phyloP scores from a whole-genome alignment of 1,140 invertebrate species.

The Gyrodactylus bullatarudis region DNA sequence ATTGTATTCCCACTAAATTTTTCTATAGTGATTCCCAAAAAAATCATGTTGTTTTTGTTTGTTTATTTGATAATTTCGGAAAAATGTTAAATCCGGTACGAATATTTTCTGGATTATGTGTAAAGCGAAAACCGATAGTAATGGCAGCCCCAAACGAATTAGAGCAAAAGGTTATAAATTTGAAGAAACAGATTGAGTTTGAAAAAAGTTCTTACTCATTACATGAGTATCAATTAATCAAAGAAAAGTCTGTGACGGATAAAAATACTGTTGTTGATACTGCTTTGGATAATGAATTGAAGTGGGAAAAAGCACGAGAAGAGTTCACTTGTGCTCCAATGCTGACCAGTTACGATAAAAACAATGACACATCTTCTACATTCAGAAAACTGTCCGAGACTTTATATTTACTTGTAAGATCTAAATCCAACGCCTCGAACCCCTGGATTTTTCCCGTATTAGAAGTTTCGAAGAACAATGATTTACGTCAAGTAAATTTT shows the following conservation, averaged over 20 bases:
- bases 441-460: background rate
- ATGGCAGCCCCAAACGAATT: background rate
- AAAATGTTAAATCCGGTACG: background rate
- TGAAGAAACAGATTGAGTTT: background rate
- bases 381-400: background rate
- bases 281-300: background rate
- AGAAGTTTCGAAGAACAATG: background rate
- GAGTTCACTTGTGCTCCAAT: background rate
- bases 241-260: background rate
- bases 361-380: background rate
- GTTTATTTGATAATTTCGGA: background rate
- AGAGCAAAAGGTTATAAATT: background rate
- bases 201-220: background rate
- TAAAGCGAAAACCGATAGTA: background rate
- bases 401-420: background rate
- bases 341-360: background rate
- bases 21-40: background rate
- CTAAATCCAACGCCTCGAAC: background rate
- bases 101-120: background rate
- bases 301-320: background rate
- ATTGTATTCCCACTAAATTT: background rate
- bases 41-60: background rate
- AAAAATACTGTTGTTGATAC: background rate
- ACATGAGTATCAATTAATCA: background rate
- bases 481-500: background rate